Base-by-base conservation (phyloP, 2,113 vertebrate species). In the Nyctibius bracteatus region DNA sequence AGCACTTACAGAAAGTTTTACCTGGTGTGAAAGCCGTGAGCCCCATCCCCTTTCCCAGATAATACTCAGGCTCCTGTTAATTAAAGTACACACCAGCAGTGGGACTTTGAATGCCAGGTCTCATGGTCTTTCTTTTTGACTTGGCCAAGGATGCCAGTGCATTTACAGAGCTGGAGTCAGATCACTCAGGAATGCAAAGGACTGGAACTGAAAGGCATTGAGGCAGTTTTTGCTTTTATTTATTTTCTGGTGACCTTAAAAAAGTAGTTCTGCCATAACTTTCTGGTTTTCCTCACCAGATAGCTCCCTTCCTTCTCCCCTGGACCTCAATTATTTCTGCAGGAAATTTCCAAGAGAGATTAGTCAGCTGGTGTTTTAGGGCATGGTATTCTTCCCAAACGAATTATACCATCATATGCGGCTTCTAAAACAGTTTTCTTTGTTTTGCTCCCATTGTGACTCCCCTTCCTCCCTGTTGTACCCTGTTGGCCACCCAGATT, bases 1-100 rank as follows among this genome's bases (percentile, higher is more conserved):
- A 93, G 77, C 63, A 88, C 67, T 94, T 92, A 84, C n/a, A 81
- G 33, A 92, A 96, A 97, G 92, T 98, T 97, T 95, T 90, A 87
- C 77, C 93, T 95, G 89, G 46, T 96, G 57, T 91, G 86, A 97
- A 96, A 83, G 79, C 74, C 83, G 78, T 1, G 2, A 95, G 62
- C 52, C 82, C 85, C 58, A 80, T 91, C 31, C 73, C 35, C 63
- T 93, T 94, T 96, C 95, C 23, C 82, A 86, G 94, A 58, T 95
- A 94, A 92, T 95, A 94, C 37, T 59, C 52, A 68, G 51, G 51
- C 62, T 96, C 59, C 55, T 7, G 0, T 85, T 93, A 88, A 96
- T 70, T 97, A 96, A 97, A 97, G 93, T 73, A 81, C 47, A 73
- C 65, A 92, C 81, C 65, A 92, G 89, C 57, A 84, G 47, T 30